Percentiles rank a stretch among this genome's conserved stretches.
Conservation (phyloP, 2,888 invertebrate species). For the Orchesellides sinensis region DNA sequence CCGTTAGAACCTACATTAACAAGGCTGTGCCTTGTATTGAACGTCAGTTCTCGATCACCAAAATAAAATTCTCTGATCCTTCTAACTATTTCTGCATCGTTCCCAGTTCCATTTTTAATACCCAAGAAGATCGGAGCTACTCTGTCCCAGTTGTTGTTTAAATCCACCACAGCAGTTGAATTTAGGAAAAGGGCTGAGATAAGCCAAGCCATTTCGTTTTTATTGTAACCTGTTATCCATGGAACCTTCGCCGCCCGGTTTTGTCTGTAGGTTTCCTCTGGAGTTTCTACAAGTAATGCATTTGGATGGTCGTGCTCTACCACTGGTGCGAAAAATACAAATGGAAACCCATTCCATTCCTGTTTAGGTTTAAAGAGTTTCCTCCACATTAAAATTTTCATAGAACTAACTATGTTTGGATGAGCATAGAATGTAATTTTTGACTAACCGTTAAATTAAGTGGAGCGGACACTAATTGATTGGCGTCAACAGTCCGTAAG, state of each 20-base stretch:
- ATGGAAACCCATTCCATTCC: constrained; percentile 57
- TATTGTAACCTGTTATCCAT: constrained; percentile 59
- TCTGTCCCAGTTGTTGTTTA: constrained; percentile 62
- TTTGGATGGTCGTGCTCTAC: constrained; percentile 54
- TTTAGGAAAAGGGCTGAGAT: constrained; percentile 21
- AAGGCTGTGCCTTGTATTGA: constrained; percentile 42
- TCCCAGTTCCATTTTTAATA: constrained; percentile 10
- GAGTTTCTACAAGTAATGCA: constrained; percentile 58
- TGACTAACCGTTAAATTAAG: neutral
- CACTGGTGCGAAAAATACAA: constrained; percentile 59
- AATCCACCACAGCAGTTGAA: constrained; percentile 31
- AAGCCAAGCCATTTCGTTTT: constrained; percentile 36
- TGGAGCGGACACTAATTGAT: neutral
- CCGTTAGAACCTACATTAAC: constrained; percentile 21
- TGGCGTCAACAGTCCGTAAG: constrained; percentile 40
- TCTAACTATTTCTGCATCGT: neutral
- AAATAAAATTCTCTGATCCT: constrained; percentile 55
- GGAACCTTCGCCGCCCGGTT: constrained; percentile 52
- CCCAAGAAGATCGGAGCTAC: constrained; percentile 47
- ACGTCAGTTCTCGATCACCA: constrained; percentile 47
- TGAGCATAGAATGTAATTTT: neutral
- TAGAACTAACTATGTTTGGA: too few relatives aligned
- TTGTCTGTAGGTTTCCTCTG: constrained; percentile 42
- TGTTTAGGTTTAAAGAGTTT: too few relatives aligned
- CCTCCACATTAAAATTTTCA: neutral